Conservation (phyloP, 2,113 vertebrate genomes). For the Brachionichthys hirsutus region DNA sequence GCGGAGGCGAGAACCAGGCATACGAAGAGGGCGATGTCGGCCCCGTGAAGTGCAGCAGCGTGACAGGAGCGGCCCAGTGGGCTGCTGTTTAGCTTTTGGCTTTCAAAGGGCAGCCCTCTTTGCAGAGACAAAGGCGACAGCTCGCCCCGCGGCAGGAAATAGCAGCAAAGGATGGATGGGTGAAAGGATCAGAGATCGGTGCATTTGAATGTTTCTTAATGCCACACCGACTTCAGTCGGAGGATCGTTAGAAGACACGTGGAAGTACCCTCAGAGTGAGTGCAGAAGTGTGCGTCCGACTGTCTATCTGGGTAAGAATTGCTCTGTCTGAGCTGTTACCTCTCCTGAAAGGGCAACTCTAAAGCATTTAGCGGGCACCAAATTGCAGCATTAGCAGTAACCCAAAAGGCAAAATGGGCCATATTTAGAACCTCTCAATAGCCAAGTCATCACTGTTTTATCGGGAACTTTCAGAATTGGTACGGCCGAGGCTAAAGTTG, state of each 20-base stretch:
- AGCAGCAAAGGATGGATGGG: constrained; percentile 55
- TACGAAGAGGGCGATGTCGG: constrained; percentile 44
- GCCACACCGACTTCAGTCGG: too few species aligned
- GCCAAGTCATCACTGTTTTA: constrained; percentile 40
- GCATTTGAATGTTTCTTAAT: not conserved
- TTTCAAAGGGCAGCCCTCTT: constrained; percentile 62
- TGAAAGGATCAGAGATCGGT: constrained; percentile 38
- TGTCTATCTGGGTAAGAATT: constrained; percentile 24
- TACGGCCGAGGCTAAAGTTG: constrained; percentile 15
- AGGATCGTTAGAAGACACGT: constrained; percentile 6
- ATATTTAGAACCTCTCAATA: constrained; percentile 40
- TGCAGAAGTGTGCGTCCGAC: constrained; percentile 9
- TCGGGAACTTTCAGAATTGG: constrained; percentile 20
- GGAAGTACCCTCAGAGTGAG: not conserved
- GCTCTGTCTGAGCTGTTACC: constrained; percentile 30
- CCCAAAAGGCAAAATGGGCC: constrained; percentile 37
- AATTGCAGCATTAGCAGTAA: constrained; percentile 20
- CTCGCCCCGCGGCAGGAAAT: constrained; percentile 66
- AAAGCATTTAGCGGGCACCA: constrained; percentile 28
- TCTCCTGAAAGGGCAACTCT: constrained; percentile 30
- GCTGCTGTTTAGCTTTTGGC: constrained; percentile 67
- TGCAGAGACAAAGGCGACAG: constrained; percentile 58
- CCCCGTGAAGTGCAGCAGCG: constrained; percentile 45
- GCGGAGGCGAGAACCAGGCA: constrained; percentile 34
- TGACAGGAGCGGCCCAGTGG: constrained; percentile 61